Conservation (phyloP, 2,113 vertebrate genomes). For the Oncorhynchus kisutch region DNA sequence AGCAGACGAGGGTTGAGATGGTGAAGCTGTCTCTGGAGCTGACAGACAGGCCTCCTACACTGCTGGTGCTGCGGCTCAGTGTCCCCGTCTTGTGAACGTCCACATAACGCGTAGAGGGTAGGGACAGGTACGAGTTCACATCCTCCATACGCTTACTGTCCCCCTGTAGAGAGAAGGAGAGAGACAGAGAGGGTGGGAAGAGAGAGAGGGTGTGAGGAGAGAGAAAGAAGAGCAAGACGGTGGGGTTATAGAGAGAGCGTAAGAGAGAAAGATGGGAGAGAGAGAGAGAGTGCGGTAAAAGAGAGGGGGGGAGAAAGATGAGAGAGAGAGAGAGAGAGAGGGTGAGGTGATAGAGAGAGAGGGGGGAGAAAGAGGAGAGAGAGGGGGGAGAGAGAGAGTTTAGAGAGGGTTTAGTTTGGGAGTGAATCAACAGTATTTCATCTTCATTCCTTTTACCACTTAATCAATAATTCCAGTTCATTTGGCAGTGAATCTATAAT, state of each 20-base stretch:
- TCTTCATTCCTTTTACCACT: slow-evolving; percentile 65
- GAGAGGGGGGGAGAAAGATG: too few relatives aligned
- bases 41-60: slow-evolving; percentile 80
- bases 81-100: slow-evolving; percentile 77
- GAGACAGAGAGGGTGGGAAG: too few relatives aligned
- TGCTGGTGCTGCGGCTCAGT: slow-evolving; percentile 74
- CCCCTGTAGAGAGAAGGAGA: slow-evolving; percentile 71
- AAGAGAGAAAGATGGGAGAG: background rate
- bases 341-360: too few relatives aligned
- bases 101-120: slow-evolving; percentile 79
- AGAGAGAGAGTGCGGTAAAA: too few relatives aligned
- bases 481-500: slow-evolving; percentile 46
- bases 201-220: too few relatives aligned
- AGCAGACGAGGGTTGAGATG: slow-evolving; percentile 93
- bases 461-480: slow-evolving; percentile 64
- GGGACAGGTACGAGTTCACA: slow-evolving; percentile 79
- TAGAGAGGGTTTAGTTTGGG: slow-evolving; percentile 29
- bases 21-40: slow-evolving; percentile 89
- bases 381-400: background rate
- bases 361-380: slow-evolving; percentile 3
- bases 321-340: slow-evolving; percentile 5
- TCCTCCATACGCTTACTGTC: slow-evolving; percentile 99
- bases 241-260: too few relatives aligned
- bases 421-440: slow-evolving; percentile 65
- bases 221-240: too few relatives aligned